These are phyloP conservation scores for Ivindomyrus marchei DNA, from an alignment of 2,113 vertebrate species.

Conservation along the genomic window DNA sequence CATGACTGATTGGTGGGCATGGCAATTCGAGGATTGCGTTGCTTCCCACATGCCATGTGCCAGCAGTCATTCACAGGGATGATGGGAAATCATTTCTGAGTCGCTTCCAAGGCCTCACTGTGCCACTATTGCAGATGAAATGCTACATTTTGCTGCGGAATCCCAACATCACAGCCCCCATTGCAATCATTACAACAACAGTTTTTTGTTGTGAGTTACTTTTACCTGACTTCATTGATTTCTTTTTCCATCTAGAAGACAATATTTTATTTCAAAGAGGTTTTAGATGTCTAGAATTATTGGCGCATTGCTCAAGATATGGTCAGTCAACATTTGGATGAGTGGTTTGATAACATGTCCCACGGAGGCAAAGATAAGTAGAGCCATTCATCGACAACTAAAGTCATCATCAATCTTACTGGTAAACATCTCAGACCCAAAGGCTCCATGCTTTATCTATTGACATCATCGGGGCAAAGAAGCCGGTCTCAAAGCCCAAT, in stretches of 20 bases:
- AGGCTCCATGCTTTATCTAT: slow-evolving; percentile 18
- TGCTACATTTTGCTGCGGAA: not conserved
- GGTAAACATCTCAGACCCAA: not conserved
- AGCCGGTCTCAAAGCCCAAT: slow-evolving; percentile 21
- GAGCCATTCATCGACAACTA: not conserved
- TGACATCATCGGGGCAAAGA: slow-evolving; percentile 23
- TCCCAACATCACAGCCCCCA: not conserved
- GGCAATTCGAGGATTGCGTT: slow-evolving; percentile 39
- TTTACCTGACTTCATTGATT: not conserved
- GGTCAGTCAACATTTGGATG: not conserved
- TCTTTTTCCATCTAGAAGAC: not conserved
- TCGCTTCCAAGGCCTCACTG: not conserved
- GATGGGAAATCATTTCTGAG: slow-evolving; percentile 5
- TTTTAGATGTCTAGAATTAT: not conserved
- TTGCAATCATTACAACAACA: not conserved
- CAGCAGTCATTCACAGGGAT: slow-evolving; percentile 24
- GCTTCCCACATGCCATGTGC: slow-evolving; percentile 38
- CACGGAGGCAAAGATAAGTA: not conserved
- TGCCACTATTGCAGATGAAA: not conserved
- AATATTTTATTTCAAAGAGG: not conserved
- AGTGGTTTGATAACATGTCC: not conserved
- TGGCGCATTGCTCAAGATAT: not conserved
- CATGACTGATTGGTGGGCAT: slow-evolving; percentile 41
- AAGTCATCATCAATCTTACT: not conserved
- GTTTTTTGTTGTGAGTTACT: not conserved